Percentiles rank a stretch among this genome's conserved stretches.
Evolutionary conservation across 2,888 invertebrate species (phyloP).

Genomic region (Eudemis profundana): DNA sequence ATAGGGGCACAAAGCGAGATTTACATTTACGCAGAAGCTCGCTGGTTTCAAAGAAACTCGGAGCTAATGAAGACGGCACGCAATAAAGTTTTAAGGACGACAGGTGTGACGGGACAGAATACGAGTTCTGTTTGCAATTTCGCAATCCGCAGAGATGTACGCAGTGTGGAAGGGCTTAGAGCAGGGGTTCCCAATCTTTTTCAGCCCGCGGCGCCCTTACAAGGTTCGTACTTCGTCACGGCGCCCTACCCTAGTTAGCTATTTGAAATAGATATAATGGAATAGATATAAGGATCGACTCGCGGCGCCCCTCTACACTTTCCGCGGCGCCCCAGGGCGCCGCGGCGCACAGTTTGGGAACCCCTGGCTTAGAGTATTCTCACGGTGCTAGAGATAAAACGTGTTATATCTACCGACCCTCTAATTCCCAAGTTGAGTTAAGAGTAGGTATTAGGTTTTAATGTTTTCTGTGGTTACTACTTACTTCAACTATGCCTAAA

Average conservation of each 20-base stretch:
- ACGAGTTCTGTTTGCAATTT: constrained; percentile 55
- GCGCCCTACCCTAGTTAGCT: too few relatives aligned
- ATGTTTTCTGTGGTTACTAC: too few relatives aligned
- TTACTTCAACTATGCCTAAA: too few relatives aligned
- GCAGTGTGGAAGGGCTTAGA: constrained; percentile 40
- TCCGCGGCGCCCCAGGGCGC: too few relatives aligned
- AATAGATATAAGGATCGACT: too few relatives aligned
- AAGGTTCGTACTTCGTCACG: too few relatives aligned
- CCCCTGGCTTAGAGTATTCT: constrained; percentile 47
- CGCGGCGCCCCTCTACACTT: too few relatives aligned
- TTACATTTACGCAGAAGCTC: constrained; percentile 51
- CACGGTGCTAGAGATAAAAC: constrained; percentile 35
- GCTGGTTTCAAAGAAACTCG: constrained; percentile 59
- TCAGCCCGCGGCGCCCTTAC: too few relatives aligned
- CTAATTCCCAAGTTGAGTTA: background rate
- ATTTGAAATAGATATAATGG: too few relatives aligned
- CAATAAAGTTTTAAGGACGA: constrained; percentile 67
- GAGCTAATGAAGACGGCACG: constrained; percentile 69
- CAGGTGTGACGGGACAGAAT: constrained; percentile 60
- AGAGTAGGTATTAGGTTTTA: too few relatives aligned
- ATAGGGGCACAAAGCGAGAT: constrained; percentile 37
- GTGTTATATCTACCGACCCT: background rate
- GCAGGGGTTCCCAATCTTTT: too few relatives aligned
- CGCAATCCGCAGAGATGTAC: constrained; percentile 46
- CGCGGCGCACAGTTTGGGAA: constrained; percentile 37